A percentile compares a stretch with the other conserved stretches of the same genome.
Conservation (phyloP, 2,113 vertebrate species). For the Pluvialis apricaria region DNA sequence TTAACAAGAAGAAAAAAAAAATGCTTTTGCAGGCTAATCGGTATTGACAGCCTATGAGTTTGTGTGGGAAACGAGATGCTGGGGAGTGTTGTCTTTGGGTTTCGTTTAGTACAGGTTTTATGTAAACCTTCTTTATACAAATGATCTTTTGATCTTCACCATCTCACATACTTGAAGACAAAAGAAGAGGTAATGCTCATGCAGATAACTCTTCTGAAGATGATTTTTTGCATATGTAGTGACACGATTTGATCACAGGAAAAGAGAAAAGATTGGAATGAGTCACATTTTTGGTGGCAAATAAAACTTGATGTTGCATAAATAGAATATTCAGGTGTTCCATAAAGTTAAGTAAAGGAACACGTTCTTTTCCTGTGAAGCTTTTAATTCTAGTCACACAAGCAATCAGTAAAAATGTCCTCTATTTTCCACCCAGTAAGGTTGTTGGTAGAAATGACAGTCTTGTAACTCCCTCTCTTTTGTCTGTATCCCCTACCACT, state of each 20-base stretch:
- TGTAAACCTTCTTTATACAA: background rate
- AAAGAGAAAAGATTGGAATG: background rate
- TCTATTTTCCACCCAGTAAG: background rate
- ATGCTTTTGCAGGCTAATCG: background rate
- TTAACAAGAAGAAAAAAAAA: background rate
- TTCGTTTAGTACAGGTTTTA: background rate
- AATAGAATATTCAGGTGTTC: background rate
- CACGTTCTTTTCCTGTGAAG: background rate
- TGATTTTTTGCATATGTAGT: background rate
- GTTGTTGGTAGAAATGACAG: background rate
- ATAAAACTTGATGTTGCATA: background rate
- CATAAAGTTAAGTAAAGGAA: background rate
- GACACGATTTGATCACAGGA: background rate
- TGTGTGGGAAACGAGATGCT: background rate
- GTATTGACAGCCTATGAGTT: background rate
- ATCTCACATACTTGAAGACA: background rate
- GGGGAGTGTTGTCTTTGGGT: background rate
- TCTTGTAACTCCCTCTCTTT: background rate
- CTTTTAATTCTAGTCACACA: conserved; percentile 1
- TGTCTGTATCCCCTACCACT: background rate
- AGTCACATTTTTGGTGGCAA: background rate
- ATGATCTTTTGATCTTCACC: background rate
- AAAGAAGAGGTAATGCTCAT: background rate
- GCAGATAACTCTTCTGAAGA: background rate
- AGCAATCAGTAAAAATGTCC: background rate